Conservation (phyloP, 2,113 vertebrate species). For the Apteryx mantelli region DNA sequence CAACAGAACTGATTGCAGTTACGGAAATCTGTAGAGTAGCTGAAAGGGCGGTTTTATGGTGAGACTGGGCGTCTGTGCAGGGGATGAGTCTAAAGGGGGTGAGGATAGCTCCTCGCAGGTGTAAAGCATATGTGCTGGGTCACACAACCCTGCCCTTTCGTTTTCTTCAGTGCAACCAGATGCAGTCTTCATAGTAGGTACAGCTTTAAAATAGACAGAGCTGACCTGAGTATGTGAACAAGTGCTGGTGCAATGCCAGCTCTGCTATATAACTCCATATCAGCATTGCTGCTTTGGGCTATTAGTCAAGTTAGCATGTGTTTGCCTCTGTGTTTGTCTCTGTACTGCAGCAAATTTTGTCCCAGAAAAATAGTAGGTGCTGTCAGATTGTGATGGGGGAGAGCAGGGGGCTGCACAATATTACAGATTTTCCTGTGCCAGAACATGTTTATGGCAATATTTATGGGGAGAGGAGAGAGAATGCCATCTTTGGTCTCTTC, state of each 20-base stretch:
- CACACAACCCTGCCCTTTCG: not conserved
- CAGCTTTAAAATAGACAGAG: not conserved
- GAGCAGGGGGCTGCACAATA: not conserved
- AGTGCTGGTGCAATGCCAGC: not conserved
- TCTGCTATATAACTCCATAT: fast-evolving
- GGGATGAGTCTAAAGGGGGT: not conserved
- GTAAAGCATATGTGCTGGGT: not conserved
- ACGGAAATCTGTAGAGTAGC: not conserved
- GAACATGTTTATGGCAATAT: not conserved
- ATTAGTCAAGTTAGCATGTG: no score
- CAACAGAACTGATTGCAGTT: not conserved
- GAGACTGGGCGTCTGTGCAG: no score
- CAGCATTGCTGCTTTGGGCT: fast-evolving
- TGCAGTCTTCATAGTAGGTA: not conserved
- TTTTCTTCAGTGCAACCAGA: not conserved
- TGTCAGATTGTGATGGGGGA: not conserved
- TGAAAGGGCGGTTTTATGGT: not conserved
- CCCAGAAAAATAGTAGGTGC: fast-evolving
- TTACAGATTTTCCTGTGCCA: not conserved
- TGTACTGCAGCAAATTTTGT: not conserved
- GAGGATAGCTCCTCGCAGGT: not conserved
- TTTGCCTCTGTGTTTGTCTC: not conserved
- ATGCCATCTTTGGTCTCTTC: not conserved
- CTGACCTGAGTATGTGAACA: not conserved
- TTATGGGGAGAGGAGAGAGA: fast-evolving